phyloP scores from a whole-genome alignment of 2,113 vertebrate genomes.

The Muntiacus muntjak region DNA sequence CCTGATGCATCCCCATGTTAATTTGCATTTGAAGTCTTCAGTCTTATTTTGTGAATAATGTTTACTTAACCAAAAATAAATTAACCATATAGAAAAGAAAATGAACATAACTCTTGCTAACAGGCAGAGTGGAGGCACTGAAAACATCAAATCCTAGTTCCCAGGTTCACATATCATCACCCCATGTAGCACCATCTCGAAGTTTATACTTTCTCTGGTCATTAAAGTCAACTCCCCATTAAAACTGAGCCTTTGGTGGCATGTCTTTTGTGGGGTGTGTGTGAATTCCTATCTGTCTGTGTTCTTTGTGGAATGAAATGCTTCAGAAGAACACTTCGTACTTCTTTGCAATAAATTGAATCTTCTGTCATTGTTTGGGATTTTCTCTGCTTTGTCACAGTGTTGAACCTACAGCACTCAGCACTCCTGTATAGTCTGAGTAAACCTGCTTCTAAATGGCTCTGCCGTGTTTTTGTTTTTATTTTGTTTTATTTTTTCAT shows the following conservation, averaged over 20 bases:
- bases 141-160: neutral
- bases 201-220: neutral
- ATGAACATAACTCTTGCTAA: slow-evolving; percentile 30
- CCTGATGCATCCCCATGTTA: neutral
- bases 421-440: neutral
- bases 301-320: slow-evolving; percentile 19
- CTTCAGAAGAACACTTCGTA: neutral
- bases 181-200: neutral
- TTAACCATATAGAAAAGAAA: slow-evolving; percentile 13
- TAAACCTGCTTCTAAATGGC: neutral
- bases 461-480: neutral
- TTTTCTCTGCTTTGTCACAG: neutral
- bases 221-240: neutral
- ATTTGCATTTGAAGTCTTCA: slow-evolving; percentile 14
- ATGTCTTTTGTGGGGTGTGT: neutral
- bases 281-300: neutral
- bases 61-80: neutral
- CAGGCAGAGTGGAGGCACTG: slow-evolving; percentile 35
- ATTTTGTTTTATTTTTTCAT: too few relatives aligned
- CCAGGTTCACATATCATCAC: neutral
- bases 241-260: neutral
- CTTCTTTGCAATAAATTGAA: neutral
- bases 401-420: neutral
- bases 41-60: neutral
- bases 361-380: neutral